A percentile compares a stretch with the other conserved stretches of the same genome.
These are phyloP conservation scores for Crepidodera aurea DNA, from an alignment of 2,888 invertebrate genomes.

Conservation along the genomic window DNA sequence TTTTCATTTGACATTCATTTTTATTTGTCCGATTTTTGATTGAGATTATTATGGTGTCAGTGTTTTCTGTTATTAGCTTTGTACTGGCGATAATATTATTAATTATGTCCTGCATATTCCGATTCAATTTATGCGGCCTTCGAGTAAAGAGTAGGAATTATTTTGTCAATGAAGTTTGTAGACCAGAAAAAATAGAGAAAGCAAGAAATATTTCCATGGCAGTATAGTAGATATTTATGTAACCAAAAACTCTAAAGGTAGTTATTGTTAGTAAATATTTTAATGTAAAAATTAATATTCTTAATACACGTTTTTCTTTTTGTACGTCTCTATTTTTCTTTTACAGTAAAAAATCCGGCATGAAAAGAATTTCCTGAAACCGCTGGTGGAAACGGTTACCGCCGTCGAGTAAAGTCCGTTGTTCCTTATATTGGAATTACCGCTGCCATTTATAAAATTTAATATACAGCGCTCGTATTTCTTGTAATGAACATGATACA, in stretches of 20 bases:
- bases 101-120: background rate
- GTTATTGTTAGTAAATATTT: no score
- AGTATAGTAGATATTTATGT: no score
- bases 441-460: slow-evolving; percentile 39
- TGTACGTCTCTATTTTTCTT: no score
- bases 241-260: no score
- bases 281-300: no score
- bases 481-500: slow-evolving; percentile 44
- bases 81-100: background rate
- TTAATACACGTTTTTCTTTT: no score
- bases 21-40: background rate
- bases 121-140: background rate
- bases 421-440: slow-evolving; percentile 34
- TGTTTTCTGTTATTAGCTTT: background rate
- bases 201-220: no score
- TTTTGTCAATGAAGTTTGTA: no score
- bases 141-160: background rate
- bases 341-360: no score
- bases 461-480: slow-evolving; percentile 43
- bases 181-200: no score
- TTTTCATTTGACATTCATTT: no score
- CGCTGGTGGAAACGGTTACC: slow-evolving; percentile 15
- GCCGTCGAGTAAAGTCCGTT: slow-evolving; percentile 22
- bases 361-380: background rate
- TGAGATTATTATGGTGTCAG: background rate